Evolutionary conservation across 1,140 invertebrate genomes (phyloP).

Genomic region (Dendroctonus ponderosae): DNA sequence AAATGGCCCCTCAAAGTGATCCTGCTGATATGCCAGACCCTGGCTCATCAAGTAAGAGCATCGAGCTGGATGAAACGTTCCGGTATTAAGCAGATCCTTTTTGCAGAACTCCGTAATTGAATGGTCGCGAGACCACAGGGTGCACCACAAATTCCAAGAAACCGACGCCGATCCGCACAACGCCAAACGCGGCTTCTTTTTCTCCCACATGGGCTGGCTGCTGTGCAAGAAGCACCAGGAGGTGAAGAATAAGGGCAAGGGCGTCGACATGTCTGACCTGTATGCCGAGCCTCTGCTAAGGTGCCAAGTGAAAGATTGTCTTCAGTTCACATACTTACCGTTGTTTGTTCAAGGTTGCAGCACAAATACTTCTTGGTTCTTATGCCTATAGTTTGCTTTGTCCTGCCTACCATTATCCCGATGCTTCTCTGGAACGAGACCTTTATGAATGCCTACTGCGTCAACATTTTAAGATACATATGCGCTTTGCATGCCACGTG

Average conservation of each 20-base stretch:
- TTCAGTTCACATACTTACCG: neutral
- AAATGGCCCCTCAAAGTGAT: slow-evolving; percentile 80
- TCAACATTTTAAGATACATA: slow-evolving; percentile 83
- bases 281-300: slow-evolving; percentile 77
- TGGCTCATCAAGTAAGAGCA: slow-evolving; percentile 77
- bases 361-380: slow-evolving; percentile 82
- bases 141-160: slow-evolving; percentile 96
- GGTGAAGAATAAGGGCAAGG: slow-evolving; percentile 82
- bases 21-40: slow-evolving; percentile 72
- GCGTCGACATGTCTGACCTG: slow-evolving; percentile 84
- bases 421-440: slow-evolving; percentile 84
- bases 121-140: slow-evolving; percentile 92
- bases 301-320: slow-evolving; percentile 51
- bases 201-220: slow-evolving; percentile 94
- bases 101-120: slow-evolving; percentile 88
- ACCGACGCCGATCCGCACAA: slow-evolving; percentile 97
- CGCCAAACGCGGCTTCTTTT: slow-evolving; percentile 93
- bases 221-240: slow-evolving; percentile 88
- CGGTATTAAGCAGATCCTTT: neutral
- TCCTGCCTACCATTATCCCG: slow-evolving; percentile 82
- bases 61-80: neutral
- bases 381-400: slow-evolving; percentile 81
- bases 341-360: slow-evolving; percentile 60
- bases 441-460: slow-evolving; percentile 75
- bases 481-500: slow-evolving; percentile 90